Evolutionary conservation across 2,888 invertebrate species (phyloP), one percentile per base, ranked within the genome.

Genomic region (Agelastica alni): DNA sequence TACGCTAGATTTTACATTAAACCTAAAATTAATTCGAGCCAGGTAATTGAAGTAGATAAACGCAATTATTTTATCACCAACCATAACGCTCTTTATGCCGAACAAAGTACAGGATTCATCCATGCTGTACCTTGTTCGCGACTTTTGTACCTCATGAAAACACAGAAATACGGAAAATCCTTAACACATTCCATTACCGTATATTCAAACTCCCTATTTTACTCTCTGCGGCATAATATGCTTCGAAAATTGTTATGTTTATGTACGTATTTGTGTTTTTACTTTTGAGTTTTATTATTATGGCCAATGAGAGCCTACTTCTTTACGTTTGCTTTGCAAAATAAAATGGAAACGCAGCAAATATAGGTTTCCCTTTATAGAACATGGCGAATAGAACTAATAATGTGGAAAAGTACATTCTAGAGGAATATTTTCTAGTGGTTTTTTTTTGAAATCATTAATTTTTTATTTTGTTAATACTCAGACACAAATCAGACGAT

Each of bases 221-320:
- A 56, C 61, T 58, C 62, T 14, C 62, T 18, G 53, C 36, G 54
- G 56, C 30, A 46, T 57, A 55, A 61, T 59, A 49, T 34, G 53
- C 51, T 51, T 49, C 51, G 43, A 42, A 30, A 60, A 63, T 55
- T 56, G 63, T 63, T 63, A 63, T 61, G 61, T 63, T 61, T 60
- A 59, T 48, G 51, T 32, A 44, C 48, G 56, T 57, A 63, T 60
- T 61, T 56, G 59, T 51, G 63, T 58, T 60, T 60, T 61, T 61
- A 58, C 59, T 61, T 55, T 48, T 55, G 61, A 54, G 56, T 63
- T 63, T 63, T 63, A 63, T 56, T 59, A 63, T 55, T 60, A 60
- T 51, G 39, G 61, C 53, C 57, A 53, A 54, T 59, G 51, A 53
- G 51, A 42, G 56, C 51, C 60, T 60, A 58, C 54, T 60, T 53